Conservation (phyloP, 2,888 invertebrate species). For the Leucophenga montana region DNA sequence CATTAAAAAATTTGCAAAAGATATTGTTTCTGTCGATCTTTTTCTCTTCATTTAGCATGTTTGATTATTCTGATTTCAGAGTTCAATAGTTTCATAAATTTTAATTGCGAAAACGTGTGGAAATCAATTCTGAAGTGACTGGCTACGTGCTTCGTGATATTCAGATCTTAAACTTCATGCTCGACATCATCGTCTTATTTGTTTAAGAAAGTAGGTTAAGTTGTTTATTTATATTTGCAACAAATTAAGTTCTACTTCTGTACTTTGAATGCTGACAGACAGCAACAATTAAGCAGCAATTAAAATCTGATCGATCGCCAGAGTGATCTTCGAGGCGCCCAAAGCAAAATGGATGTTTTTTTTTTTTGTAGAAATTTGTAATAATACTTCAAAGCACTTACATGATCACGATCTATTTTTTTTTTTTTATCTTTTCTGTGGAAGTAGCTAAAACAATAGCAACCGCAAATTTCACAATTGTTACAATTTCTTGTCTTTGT, state of each 20-base stretch:
- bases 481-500: not conserved
- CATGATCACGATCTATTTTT: not conserved
- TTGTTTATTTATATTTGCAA: conserved; percentile 36
- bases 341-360: too few species aligned
- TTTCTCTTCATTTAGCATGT: not conserved
- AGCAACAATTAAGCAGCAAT: not conserved
- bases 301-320: not conserved
- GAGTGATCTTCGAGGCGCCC: too few species aligned
- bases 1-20: conserved; percentile 43
- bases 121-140: conserved; percentile 9
- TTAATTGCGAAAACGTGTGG: conserved; percentile 68
- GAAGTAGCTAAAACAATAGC: not conserved
- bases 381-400: not conserved
- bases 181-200: not conserved
- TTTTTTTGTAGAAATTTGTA: not conserved
- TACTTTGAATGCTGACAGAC: not conserved
- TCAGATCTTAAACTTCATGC: not conserved
- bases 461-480: conserved; percentile 9
- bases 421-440: too few species aligned
- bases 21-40: conserved; percentile 9
- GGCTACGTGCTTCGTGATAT: conserved; percentile 15
- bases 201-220: conserved; percentile 36
- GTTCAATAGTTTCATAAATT: conserved; percentile 64
- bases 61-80: conserved; percentile 27
- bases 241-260: conserved; percentile 7